Evolutionary conservation across 92 coral and sea anemone genomes (phyloP).

Genomic region (Siderastrea radians): DNA sequence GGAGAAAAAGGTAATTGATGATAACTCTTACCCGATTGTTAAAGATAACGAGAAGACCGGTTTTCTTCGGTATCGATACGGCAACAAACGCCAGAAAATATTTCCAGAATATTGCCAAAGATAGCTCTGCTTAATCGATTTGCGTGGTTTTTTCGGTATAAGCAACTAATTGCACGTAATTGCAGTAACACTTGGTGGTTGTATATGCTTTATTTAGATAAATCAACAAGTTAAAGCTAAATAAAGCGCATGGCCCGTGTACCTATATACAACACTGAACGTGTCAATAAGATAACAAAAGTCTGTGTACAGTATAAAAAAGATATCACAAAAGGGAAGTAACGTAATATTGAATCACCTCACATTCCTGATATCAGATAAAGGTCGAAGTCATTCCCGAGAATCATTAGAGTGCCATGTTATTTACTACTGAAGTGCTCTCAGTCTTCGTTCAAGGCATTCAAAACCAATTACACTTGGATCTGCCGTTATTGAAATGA

Average conservation of each 20-base stretch:
- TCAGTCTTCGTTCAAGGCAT: background rate
- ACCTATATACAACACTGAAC: background rate
- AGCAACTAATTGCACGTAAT: slow-evolving; percentile 33
- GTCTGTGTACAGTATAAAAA: slow-evolving; percentile 9
- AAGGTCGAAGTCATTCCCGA: slow-evolving; percentile 11
- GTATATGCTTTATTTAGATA: slow-evolving; percentile 29
- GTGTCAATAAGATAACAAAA: slow-evolving; percentile 5
- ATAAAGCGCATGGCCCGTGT: slow-evolving; percentile 17
- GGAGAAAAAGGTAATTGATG: slow-evolving; percentile 17
- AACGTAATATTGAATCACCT: background rate
- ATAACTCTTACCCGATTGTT: background rate
- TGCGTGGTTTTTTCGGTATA: slow-evolving; percentile 18
- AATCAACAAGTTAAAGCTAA: slow-evolving; percentile 37
- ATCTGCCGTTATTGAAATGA: background rate
- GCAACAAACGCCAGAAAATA: slow-evolving; percentile 10
- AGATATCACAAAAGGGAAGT: slow-evolving; percentile 15
- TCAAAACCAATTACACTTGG: slow-evolving; percentile 4
- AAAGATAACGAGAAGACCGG: background rate
- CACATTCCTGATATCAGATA: slow-evolving; percentile 7
- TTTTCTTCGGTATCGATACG: background rate
- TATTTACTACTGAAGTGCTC: slow-evolving; percentile 29
- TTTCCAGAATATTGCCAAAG: background rate
- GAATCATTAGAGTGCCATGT: background rate
- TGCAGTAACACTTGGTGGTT: slow-evolving; percentile 32
- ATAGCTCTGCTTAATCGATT: background rate